phyloP scores from a whole-genome alignment of 2,113 vertebrate genomes.

The Uropsilus gracilis region DNA sequence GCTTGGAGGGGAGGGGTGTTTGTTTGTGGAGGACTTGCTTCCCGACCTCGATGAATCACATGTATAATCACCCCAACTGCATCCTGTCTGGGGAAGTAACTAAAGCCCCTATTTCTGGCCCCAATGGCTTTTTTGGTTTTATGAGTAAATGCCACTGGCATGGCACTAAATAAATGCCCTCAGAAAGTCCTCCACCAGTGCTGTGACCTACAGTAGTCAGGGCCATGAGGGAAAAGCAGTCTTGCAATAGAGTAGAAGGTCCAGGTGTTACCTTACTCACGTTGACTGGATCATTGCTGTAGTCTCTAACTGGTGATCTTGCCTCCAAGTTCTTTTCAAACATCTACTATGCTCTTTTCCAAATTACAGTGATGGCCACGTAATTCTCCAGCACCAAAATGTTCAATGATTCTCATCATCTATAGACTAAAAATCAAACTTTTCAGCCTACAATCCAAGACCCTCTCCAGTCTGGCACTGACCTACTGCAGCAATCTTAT shows the following conservation, averaged over 20 bases:
- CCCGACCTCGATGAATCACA: slow-evolving; percentile 86
- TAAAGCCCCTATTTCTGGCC: slow-evolving; percentile 86
- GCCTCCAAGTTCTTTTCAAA: neutral
- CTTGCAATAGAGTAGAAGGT: neutral
- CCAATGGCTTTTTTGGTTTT: slow-evolving; percentile 82
- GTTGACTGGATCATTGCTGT: neutral
- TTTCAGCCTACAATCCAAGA: neutral
- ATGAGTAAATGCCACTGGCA: slow-evolving; percentile 83
- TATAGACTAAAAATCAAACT: neutral
- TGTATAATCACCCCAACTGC: slow-evolving; percentile 83
- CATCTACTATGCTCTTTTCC: neutral
- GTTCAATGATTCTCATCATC: neutral
- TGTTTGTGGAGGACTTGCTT: slow-evolving; percentile 81
- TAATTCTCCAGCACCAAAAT: neutral
- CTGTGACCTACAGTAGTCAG: neutral
- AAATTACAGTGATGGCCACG: neutral
- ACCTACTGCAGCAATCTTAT: neutral
- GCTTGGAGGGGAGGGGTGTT: slow-evolving; percentile 81
- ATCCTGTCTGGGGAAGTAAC: slow-evolving; percentile 85
- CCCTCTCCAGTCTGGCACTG: neutral
- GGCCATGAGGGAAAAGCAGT: neutral
- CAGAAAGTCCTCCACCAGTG: slow-evolving; percentile 47
- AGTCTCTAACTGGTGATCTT: neutral
- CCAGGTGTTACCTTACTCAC: neutral
- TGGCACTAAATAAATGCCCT: slow-evolving; percentile 74